Percentiles rank a stretch among this genome's conserved stretches.
phyloP scores from a whole-genome alignment of 2,113 vertebrate species.

The Cranoglanis bouderius region DNA sequence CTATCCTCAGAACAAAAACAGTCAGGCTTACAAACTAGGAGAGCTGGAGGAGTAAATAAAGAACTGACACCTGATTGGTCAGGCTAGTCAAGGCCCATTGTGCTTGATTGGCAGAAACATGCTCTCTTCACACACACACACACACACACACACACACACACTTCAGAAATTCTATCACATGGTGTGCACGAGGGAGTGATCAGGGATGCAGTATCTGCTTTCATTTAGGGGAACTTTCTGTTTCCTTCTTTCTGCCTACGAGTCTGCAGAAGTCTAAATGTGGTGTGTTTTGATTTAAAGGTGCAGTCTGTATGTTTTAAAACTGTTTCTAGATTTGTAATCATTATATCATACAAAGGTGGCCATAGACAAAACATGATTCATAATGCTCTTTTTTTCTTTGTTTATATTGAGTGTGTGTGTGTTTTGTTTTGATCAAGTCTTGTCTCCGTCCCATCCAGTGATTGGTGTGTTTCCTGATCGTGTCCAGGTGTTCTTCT shows the following conservation, averaged over 20 bases:
- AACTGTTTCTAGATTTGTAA: too few species aligned
- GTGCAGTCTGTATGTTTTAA: not conserved
- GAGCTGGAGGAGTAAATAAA: conserved; percentile 36
- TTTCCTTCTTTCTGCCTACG: too few species aligned
- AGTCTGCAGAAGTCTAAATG: not conserved
- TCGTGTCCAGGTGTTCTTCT: too few species aligned
- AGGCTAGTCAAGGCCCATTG: conserved; percentile 51
- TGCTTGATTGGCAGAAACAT: conserved; percentile 53
- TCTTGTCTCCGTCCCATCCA: too few species aligned
- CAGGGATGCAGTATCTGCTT: not conserved
- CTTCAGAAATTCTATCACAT: conserved; percentile 58
- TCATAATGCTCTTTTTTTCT: too few species aligned
- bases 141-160: conserved; percentile 27
- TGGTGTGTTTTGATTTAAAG: not conserved
- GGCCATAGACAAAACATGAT: too few species aligned
- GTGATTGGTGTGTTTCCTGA: too few species aligned
- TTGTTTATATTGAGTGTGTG: too few species aligned
- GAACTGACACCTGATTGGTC: conserved; percentile 61
- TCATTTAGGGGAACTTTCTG: not conserved
- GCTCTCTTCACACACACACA: too few species aligned
- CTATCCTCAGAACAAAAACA: conserved; percentile 28
- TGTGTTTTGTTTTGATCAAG: too few species aligned
- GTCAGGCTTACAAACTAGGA: not conserved
- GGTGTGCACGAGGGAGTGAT: conserved; percentile 13
- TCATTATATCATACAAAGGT: too few species aligned